Percentiles rank a stretch among this genome's conserved stretches.
These are phyloP conservation scores for Amphipyra berbera DNA, from an alignment of 2,888 invertebrate genomes.

Conservation along the genomic window DNA sequence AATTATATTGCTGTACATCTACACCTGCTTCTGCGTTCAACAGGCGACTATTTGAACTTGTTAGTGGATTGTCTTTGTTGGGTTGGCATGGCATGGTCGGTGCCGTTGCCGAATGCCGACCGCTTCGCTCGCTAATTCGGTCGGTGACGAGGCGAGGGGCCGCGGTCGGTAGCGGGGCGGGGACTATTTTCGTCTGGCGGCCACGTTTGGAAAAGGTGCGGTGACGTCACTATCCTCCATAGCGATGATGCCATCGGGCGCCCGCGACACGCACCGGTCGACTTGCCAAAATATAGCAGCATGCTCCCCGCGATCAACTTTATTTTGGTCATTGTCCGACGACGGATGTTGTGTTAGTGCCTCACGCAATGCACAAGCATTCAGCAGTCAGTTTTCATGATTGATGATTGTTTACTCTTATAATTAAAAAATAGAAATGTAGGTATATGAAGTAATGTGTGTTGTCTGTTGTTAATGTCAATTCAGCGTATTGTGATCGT, in stretches of 20 bases:
- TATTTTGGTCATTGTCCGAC: constrained; percentile 86
- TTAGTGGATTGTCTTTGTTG: constrained; percentile 54
- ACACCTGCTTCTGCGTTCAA: constrained; percentile 22
- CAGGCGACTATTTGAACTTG: constrained; percentile 51
- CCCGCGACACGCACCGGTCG: constrained; percentile 84
- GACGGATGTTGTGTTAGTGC: constrained; percentile 64
- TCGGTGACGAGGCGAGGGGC: constrained; percentile 86
- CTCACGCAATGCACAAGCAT: constrained; percentile 51
- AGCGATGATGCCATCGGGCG: constrained; percentile 88
- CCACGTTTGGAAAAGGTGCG: constrained; percentile 89
- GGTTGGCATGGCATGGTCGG: constrained; percentile 62
- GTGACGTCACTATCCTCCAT: constrained; percentile 88
- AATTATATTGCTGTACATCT: no score
- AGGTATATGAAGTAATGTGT: not conserved
- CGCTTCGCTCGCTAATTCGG: constrained; percentile 82
- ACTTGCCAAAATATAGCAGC: constrained; percentile 88
- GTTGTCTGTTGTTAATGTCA: no score
- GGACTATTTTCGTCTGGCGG: constrained; percentile 90
- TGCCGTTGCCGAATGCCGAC: constrained; percentile 67
- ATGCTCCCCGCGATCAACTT: constrained; percentile 82
- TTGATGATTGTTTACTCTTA: constrained; percentile 40
- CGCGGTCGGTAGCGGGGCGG: constrained; percentile 81
- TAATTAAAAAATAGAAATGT: constrained; percentile 22
- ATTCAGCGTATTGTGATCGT: constrained; percentile 2
- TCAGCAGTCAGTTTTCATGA: constrained; percentile 48